Evolutionary conservation across 2,797 vertebrate genomes (phyloP).

Genomic region (Microctenopoma stevenorrisi): DNA sequence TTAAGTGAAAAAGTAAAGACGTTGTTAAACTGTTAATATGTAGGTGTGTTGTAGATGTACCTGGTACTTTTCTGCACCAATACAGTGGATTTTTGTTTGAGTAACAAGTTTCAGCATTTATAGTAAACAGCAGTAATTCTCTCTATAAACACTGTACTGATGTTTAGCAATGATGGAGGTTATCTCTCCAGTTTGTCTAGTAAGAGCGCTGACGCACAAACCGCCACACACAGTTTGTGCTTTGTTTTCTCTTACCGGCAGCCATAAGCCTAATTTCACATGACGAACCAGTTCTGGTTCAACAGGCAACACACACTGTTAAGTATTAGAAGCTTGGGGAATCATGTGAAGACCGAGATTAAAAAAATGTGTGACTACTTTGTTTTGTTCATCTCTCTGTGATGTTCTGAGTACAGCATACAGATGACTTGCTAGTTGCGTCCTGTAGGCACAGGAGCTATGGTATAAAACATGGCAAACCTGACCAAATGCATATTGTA

Average conservation of each 20-base stretch:
- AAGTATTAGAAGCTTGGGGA: background rate
- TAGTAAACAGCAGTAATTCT: constrained; percentile 11
- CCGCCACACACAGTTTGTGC: background rate
- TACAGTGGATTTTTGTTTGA: background rate
- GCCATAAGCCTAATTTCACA: background rate
- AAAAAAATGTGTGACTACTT: background rate
- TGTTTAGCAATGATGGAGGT: background rate
- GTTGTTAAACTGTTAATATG: background rate
- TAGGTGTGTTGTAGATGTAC: background rate
- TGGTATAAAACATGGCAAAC: background rate
- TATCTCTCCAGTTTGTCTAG: background rate
- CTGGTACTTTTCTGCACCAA: background rate
- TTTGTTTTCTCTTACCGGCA: background rate
- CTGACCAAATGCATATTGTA: background rate
- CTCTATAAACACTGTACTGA: background rate
- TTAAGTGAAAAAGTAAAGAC: constrained; percentile 1
- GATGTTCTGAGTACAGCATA: background rate
- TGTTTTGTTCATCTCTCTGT: background rate
- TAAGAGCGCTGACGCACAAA: background rate
- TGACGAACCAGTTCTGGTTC: background rate
- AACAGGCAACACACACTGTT: background rate
- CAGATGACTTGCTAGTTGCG: background rate
- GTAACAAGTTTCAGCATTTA: constrained; percentile 22
- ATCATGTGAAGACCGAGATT: background rate
- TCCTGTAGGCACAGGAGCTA: background rate